Base-by-base conservation (phyloP, 2,888 invertebrate species). In the Zygaena filipendulae region DNA sequence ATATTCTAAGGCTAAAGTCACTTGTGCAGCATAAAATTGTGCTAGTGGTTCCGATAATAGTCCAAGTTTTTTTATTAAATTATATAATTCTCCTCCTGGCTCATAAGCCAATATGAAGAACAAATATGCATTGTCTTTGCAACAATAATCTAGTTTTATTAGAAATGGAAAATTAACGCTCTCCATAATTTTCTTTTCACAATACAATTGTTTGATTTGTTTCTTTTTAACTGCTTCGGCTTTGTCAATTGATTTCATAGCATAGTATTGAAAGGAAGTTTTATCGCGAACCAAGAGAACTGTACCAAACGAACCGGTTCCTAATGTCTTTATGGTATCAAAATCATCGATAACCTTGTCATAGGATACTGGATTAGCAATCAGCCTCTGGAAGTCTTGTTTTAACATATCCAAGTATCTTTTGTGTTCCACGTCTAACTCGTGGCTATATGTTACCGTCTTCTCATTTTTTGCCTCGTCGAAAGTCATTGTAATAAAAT, bases 191-290 rank as follows among this genome's bases (percentile, higher is more conserved):
- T 85, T 85, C 58, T 93, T 95, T 68, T 98, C 98, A 48, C 87
- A 87, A 40, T 86, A 62, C 2, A 93, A 87, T 64, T 96, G 94
- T 32, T 86, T 85, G 6, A 95, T 79, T 59, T 91, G 90, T 54
- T 92, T 92, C 49, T 87, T 85, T 59, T 90, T 88, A 3, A 96
- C 84, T 7, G 96, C 84, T 59, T 87, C 85, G 23, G 82, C 82
- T 70, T 96, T 97, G 40, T 91, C 88, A 47, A 96, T 69, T 30
- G 91, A 85, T 74, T 97, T 97, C 82, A 95, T 89, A 2, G 96
- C 96, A 59, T 85, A 88, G 49, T 84, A 88, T 13, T 69, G 62
- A 5, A 82, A 81, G 1, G 68, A 75, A 1, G 57, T 48, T 57
- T 84, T 89, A 44, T 91, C 84, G 46, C 82, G 83, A 13, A 82